Conservation (phyloP, 2,797 vertebrate species). For the Pagetopsis macropterus region DNA sequence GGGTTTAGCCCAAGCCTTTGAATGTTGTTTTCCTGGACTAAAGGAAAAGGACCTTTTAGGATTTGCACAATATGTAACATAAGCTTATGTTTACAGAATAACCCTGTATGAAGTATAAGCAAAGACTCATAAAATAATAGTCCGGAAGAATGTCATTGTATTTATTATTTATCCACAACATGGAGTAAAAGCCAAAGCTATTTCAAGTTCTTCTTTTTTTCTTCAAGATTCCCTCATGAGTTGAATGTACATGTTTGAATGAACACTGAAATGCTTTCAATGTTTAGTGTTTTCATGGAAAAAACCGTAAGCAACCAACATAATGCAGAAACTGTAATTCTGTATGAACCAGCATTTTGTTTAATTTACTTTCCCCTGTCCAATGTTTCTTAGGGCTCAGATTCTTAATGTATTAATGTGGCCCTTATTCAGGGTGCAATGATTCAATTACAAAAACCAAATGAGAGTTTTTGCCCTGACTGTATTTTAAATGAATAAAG, state of each 20-base stretch:
- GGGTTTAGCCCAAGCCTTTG: constrained; percentile 30
- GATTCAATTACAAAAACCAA: constrained; percentile 2
- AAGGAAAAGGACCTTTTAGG: constrained; percentile 14
- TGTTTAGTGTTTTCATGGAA: too few species aligned
- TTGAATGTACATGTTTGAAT: too few species aligned
- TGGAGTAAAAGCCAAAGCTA: too few species aligned
- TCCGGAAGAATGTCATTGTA: too few species aligned
- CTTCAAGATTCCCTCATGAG: too few species aligned
- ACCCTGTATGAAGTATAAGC: background rate
- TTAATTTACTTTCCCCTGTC: background rate
- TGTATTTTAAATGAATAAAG: constrained; percentile 46
- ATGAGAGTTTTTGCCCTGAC: constrained; percentile 16
- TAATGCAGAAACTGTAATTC: background rate
- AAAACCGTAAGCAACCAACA: too few species aligned
- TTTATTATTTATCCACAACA: too few species aligned
- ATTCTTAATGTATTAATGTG: background rate
- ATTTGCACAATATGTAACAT: constrained; percentile 1
- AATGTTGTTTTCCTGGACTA: constrained; percentile 16
- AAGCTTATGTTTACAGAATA: background rate
- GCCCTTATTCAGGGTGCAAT: background rate
- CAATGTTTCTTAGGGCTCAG: background rate
- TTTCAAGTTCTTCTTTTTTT: too few species aligned
- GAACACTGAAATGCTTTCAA: too few species aligned
- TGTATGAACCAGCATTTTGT: background rate
- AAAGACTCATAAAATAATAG: too few species aligned